Evolutionary conservation across 2,888 invertebrate genomes (phyloP).

Genomic region (Cosmopolites sordidus): DNA sequence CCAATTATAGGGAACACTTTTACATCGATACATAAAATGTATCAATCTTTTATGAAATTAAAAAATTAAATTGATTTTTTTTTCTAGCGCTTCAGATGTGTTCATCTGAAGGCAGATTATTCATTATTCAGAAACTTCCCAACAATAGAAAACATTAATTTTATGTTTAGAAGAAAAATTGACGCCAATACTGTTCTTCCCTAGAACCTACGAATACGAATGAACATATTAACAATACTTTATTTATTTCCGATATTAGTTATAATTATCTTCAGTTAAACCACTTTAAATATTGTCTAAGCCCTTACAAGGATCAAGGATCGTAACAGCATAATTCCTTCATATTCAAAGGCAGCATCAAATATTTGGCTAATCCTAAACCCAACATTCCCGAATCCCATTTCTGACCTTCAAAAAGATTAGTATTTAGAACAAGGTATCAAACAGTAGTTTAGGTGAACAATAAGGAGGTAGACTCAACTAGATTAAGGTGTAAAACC

Average conservation of each 20-base stretch:
- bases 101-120: too few species aligned
- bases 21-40: too few species aligned
- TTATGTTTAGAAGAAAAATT: too few species aligned
- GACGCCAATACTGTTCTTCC: too few species aligned
- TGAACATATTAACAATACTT: too few species aligned
- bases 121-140: too few species aligned
- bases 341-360: neutral
- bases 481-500: neutral
- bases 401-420: conserved; percentile 1
- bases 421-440: neutral
- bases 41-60: too few species aligned
- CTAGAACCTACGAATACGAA: too few species aligned
- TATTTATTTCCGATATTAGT: neutral
- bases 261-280: neutral
- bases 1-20: too few species aligned
- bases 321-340: neutral
- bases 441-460: neutral
- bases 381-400: neutral
- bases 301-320: neutral
- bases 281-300: neutral
- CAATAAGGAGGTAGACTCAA: neutral
- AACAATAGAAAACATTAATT: too few species aligned
- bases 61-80: too few species aligned
- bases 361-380: neutral
- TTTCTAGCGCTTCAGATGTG: too few species aligned